Conservation (phyloP, 2,888 invertebrate genomes). For the Sepioteuthis lessoniana region DNA sequence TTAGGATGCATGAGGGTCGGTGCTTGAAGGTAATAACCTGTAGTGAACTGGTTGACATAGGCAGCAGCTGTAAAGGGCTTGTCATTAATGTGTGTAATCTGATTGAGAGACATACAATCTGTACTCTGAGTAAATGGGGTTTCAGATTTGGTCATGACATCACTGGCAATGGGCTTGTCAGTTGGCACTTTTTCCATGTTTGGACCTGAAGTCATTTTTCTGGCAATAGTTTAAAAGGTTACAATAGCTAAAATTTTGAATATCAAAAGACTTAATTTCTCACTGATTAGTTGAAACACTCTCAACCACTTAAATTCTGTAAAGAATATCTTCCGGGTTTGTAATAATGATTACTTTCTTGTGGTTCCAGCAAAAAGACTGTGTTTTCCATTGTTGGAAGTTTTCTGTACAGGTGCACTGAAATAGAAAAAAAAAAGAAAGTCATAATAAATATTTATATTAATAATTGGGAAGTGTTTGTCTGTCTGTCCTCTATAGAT, state of each 20-base stretch:
- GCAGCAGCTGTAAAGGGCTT: not conserved
- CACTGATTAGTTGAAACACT: not conserved
- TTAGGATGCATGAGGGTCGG: not conserved
- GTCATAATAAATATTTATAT: not conserved
- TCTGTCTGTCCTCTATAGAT: not conserved
- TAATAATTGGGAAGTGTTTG: not conserved
- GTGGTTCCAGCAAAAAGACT: not conserved
- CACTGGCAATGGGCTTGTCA: not conserved
- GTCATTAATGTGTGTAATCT: not conserved
- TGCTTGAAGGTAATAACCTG: not conserved
- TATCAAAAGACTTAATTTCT: not conserved
- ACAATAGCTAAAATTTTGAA: not conserved
- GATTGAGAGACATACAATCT: not conserved
- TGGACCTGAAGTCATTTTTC: not conserved
- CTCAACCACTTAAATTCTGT: not conserved
- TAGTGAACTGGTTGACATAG: conserved; percentile 23
- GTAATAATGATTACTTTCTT: not conserved
- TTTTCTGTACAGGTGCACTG: not conserved
- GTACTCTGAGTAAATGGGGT: not conserved
- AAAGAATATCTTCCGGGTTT: not conserved
- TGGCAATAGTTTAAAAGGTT: not conserved
- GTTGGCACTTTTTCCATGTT: conserved; percentile 11
- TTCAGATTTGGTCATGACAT: not conserved
- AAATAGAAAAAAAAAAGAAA: not conserved
- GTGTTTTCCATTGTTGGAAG: not conserved